Percentiles rank a stretch among this genome's conserved stretches.
phyloP scores from a whole-genome alignment of 1,140 invertebrate genomes.

The Drosophila cardini region DNA sequence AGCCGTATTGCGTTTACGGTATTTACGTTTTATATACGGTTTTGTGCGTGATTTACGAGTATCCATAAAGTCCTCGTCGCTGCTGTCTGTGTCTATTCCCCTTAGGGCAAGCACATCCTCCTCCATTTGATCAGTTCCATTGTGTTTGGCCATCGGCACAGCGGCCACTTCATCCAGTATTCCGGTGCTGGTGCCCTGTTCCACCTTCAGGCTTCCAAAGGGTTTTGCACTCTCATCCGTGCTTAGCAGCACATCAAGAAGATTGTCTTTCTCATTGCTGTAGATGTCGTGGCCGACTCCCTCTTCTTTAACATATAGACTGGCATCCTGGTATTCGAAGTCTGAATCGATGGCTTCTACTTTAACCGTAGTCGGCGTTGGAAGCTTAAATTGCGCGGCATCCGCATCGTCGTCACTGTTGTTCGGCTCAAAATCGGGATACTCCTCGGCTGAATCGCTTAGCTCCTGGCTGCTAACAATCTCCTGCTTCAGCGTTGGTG shows the following conservation, averaged over 20 bases:
- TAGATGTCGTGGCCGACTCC: slow-evolving; percentile 57
- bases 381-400: slow-evolving; percentile 57
- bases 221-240: slow-evolving; percentile 64
- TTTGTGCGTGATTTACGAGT: slow-evolving; percentile 6
- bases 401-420: slow-evolving; percentile 62
- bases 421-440: slow-evolving; percentile 72
- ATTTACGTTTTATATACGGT: slow-evolving; percentile 60
- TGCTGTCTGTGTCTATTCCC: slow-evolving; percentile 25
- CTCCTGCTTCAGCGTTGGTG: slow-evolving; percentile 64
- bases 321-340: slow-evolving; percentile 75
- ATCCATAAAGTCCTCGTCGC: slow-evolving; percentile 23
- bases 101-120: slow-evolving; percentile 72
- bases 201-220: slow-evolving; percentile 67
- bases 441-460: slow-evolving; percentile 73
- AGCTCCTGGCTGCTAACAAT: slow-evolving; percentile 46
- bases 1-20: slow-evolving; percentile 53
- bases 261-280: slow-evolving; percentile 76
- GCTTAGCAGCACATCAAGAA: slow-evolving; percentile 66
- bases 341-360: slow-evolving; percentile 65
- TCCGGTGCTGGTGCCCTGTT: slow-evolving; percentile 63
- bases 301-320: slow-evolving; percentile 69
- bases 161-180: slow-evolving; percentile 76
- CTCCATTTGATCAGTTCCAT: slow-evolving; percentile 46
- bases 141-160: slow-evolving; percentile 61
- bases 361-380: slow-evolving; percentile 64